Evolutionary conservation across 2,113 vertebrate species (phyloP).

Genomic region (Tachysurus vachellii): DNA sequence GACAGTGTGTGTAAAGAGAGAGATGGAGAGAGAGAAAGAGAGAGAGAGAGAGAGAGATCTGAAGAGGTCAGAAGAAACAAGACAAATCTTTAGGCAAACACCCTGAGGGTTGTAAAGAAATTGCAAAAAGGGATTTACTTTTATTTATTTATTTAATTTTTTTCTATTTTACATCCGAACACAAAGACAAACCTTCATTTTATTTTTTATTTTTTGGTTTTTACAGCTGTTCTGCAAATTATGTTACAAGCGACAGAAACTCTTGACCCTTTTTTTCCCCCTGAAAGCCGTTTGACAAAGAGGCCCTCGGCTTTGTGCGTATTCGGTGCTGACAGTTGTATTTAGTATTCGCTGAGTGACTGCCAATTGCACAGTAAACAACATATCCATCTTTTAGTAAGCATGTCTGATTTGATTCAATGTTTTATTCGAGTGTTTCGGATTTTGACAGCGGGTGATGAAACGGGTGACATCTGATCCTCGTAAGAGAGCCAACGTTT

Average conservation of each 20-base stretch:
- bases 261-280: not conserved
- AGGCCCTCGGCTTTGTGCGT: conserved; percentile 14
- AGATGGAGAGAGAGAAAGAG: not conserved
- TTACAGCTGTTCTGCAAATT: conserved; percentile 26
- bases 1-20: not conserved
- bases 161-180: not conserved
- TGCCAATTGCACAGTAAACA: conserved; percentile 39
- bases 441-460: conserved; percentile 26
- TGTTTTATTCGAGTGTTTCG: conserved; percentile 21
- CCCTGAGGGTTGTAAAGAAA: not conserved
- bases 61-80: not conserved
- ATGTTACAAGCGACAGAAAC: conserved; percentile 12
- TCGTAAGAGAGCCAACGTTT: conserved; percentile 16
- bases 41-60: not conserved
- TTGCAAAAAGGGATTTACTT: not conserved
- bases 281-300: not conserved
- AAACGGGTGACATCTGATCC: conserved; percentile 18
- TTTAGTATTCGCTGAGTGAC: conserved; percentile 37
- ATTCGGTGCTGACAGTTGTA: conserved; percentile 29
- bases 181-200: not conserved
- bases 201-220: conserved; percentile 5
- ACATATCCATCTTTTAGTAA: conserved; percentile 5
- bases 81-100: not conserved
- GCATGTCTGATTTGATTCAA: conserved; percentile 30
- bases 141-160: not conserved